A percentile compares a stretch with the other conserved stretches of the same genome.
Evolutionary conservation across 53 echinoderm and acorn worm genomes (phyloP).

Genomic region (Pentamera pediparva): DNA sequence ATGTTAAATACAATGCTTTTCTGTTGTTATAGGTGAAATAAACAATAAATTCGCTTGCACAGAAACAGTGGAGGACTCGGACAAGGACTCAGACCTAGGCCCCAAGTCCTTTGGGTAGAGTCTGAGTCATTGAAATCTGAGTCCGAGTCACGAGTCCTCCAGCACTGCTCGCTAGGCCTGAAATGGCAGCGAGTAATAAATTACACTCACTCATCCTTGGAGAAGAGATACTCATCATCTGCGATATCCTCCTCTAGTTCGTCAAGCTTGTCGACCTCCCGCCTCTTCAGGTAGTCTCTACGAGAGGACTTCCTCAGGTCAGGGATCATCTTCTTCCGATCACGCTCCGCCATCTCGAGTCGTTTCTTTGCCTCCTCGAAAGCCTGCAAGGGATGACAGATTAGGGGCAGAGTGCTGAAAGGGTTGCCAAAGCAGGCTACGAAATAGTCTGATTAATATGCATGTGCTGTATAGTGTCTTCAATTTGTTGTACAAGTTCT

Average conservation of each 20-base stretch:
- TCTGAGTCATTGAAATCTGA: background rate
- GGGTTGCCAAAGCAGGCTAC: no score
- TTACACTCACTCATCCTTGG: constrained; percentile 62
- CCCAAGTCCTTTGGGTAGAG: no score
- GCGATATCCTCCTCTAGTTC: constrained; percentile 80
- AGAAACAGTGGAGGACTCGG: no score
- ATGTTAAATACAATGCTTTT: no score
- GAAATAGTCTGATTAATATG: no score
- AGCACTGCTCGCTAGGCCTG: background rate
- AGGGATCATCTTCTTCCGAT: constrained; percentile 66
- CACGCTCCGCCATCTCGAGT: constrained; percentile 69
- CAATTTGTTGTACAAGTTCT: no score
- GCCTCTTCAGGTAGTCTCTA: constrained; percentile 78
- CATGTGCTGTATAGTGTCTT: no score
- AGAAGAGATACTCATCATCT: constrained; percentile 91
- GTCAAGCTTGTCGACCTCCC: constrained; percentile 77
- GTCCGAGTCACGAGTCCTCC: background rate
- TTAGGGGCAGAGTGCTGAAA: no score
- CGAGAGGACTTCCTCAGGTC: constrained; percentile 75
- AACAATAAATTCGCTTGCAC: no score
- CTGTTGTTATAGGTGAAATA: no score
- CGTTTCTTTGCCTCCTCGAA: constrained; percentile 88
- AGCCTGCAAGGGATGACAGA: constrained; percentile 40
- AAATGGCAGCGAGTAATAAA: background rate
- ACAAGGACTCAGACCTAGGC: no score